phyloP scores from a whole-genome alignment of 2,888 invertebrate genomes.

The Spialia ferax region DNA sequence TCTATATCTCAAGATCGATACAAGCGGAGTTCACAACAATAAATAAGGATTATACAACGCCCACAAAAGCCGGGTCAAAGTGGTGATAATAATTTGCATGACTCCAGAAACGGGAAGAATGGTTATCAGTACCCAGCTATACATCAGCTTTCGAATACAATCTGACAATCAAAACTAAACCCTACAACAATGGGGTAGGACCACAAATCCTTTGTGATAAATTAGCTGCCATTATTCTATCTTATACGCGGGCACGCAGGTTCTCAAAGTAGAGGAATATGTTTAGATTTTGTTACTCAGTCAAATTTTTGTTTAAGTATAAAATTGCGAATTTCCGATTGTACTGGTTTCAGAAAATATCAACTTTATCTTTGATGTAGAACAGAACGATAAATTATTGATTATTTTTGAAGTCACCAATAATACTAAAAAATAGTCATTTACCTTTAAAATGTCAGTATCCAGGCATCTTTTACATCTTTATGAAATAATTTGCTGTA shows the following conservation, averaged over 20 bases:
- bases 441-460: too few relatives aligned
- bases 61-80: conserved; percentile 66
- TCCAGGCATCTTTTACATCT: too few relatives aligned
- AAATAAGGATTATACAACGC: conserved; percentile 72
- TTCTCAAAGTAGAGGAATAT: neutral
- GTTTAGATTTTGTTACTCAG: neutral
- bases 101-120: conserved; percentile 69
- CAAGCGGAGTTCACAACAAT: conserved; percentile 46
- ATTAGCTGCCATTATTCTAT: conserved; percentile 42
- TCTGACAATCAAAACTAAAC: conserved; percentile 37
- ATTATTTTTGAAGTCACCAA: too few relatives aligned
- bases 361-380: too few relatives aligned
- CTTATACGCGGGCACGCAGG: conserved; percentile 44
- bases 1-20: conserved; percentile 47
- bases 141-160: conserved; percentile 73
- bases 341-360: too few relatives aligned
- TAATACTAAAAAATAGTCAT: too few relatives aligned
- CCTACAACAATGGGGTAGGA: conserved; percentile 40
- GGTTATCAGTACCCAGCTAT: conserved; percentile 71
- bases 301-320: neutral
- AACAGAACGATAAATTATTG: too few relatives aligned
- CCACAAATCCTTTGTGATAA: conserved; percentile 24
- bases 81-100: conserved; percentile 79
- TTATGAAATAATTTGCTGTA: too few relatives aligned
- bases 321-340: too few relatives aligned